Evolutionary conservation across 1,140 invertebrate species (phyloP), one percentile per base, ranked within the genome.

Genomic region (Drosophila insularis): DNA sequence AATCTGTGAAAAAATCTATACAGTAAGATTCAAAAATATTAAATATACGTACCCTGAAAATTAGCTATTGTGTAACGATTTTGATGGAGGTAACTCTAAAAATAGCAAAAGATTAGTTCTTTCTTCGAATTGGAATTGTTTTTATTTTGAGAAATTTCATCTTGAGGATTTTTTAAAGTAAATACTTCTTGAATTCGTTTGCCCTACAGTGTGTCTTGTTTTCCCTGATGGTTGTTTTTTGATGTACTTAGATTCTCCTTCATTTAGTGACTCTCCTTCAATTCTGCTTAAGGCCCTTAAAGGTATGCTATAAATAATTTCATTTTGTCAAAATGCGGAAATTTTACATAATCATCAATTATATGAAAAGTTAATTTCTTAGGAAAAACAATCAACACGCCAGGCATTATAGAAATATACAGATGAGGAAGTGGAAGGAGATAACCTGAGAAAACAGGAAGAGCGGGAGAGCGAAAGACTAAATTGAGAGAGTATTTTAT

Each of bases 401-500:
- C 10, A 10, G 43, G 2, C 43, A 21, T 7, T 8, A 14, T 2
- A 14, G 14, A 17, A 46, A 46, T 7, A 19, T 7, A 46, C 14
- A 46, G 43, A 50, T 14, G 10, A 50, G 1, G 7, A 19, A 21
- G 17, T 17, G 7, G 43, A 5, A 11, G 10, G n/a, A 43, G 40
- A 50, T 13, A 37, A 37, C 3, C 35, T 11, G 17, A 21, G 43
- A 21, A 10, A 50, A 21, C 43, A 10, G 31, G 7, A 14, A 59
- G 32, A 35, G 0, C 14, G 14, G 0, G n/a, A 40, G 13, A 19
- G 17, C 11, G 19, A 50, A 8, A 50, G 35, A 21, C 37, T 59
- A 58, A 58, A 67, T 72, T 69, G 43, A 55, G 59, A 61, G 10
- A 54, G 17, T 8, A 35, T 8, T 50, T 50, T 50, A 46, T 46